These are phyloP conservation scores for Eumeta japonica DNA, from an alignment of 1,140 invertebrate genomes.

Conservation along the genomic window DNA sequence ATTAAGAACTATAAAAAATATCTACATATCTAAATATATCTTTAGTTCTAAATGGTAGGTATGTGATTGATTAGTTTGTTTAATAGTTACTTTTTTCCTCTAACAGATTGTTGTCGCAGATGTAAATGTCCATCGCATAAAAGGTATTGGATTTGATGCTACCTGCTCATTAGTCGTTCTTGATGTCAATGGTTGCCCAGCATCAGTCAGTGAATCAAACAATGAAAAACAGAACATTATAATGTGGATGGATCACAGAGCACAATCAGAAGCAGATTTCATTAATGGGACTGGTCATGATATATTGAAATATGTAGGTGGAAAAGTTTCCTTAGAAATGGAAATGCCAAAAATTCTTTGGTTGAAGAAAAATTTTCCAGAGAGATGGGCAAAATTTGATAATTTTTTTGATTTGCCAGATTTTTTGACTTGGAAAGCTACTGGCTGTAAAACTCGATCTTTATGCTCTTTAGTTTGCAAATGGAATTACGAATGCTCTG, in stretches of 20 bases:
- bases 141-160: constrained; percentile 92
- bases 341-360: constrained; percentile 93
- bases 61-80: too few relatives aligned
- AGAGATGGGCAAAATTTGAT: constrained; percentile 66
- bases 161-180: constrained; percentile 91
- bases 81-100: too few relatives aligned
- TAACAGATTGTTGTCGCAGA: constrained; percentile 64
- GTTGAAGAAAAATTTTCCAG: constrained; percentile 79
- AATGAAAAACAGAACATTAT: constrained; percentile 80
- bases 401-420: constrained; percentile 92
- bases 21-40: too few relatives aligned
- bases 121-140: constrained; percentile 61
- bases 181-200: constrained; percentile 67
- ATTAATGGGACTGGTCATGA: constrained; percentile 79
- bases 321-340: constrained; percentile 93
- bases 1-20: too few relatives aligned
- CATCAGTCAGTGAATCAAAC: constrained; percentile 75
- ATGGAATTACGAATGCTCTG: constrained; percentile 81
- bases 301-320: constrained; percentile 84
- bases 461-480: constrained; percentile 92
- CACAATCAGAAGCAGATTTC: constrained; percentile 73
- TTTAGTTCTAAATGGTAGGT: too few relatives aligned
- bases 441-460: constrained; percentile 75
- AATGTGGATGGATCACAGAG: constrained; percentile 97
- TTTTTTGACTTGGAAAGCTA: constrained; percentile 91